Conservation (phyloP, 2,113 vertebrate species). For the Polypterus bichir region DNA sequence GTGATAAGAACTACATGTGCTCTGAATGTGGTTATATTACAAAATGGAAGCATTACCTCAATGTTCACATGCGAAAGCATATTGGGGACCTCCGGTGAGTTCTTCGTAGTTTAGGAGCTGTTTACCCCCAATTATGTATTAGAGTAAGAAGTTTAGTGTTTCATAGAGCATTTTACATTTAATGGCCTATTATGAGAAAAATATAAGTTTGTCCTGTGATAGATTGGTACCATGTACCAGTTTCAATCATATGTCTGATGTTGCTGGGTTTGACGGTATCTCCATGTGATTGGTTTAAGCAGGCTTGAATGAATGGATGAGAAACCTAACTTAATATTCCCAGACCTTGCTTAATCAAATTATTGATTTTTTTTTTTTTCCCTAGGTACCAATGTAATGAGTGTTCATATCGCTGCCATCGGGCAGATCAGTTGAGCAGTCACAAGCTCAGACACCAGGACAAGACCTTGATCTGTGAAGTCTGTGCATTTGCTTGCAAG, state of each 20-base stretch:
- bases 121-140: not conserved
- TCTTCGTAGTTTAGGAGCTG: not conserved
- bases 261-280: too few relatives aligned
- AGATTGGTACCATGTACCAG: too few relatives aligned
- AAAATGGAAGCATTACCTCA: conserved; percentile 95
- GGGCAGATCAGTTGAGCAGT: conserved; percentile 87
- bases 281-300: too few relatives aligned
- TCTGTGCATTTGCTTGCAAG: conserved; percentile 88
- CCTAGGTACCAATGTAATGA: conserved; percentile 83
- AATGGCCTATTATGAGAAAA: too few relatives aligned
- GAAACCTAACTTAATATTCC: too few relatives aligned
- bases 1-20: conserved; percentile 90
- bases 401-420: conserved; percentile 85
- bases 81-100: conserved; percentile 79
- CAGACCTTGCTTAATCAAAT: too few relatives aligned
- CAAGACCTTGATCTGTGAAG: conserved; percentile 86
- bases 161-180: too few relatives aligned
- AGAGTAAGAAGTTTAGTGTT: too few relatives aligned
- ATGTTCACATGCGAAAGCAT: conserved; percentile 95
- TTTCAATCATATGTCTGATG: too few relatives aligned
- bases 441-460: conserved; percentile 90
- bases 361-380: conserved; percentile 4
- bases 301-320: too few relatives aligned
- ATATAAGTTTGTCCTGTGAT: too few relatives aligned
- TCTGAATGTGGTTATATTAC: conserved; percentile 91